These are phyloP conservation scores for Eucera pruinosa DNA, from an alignment of 2,888 invertebrate genomes.

Conservation along the genomic window DNA sequence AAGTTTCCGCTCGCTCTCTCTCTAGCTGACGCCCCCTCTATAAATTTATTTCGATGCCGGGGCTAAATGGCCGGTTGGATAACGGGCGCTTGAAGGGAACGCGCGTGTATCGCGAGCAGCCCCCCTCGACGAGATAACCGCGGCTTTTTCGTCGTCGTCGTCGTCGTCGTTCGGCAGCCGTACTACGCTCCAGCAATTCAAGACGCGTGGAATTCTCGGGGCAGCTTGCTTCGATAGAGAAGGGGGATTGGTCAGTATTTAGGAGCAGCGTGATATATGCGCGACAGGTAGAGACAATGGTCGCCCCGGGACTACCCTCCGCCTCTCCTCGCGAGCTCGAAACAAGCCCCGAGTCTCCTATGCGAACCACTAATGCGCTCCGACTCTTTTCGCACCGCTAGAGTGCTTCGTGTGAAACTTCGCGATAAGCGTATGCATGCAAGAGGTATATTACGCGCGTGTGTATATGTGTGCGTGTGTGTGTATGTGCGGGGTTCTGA, in stretches of 20 bases:
- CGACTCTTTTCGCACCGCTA: too few species aligned
- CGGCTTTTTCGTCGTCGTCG: constrained; percentile 27
- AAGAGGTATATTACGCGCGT: too few species aligned
- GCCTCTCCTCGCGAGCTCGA: too few species aligned
- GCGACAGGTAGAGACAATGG: constrained; percentile 30
- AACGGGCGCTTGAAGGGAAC: constrained; percentile 17
- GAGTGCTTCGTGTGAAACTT: not conserved
- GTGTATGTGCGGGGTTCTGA: too few species aligned
- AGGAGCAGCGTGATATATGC: constrained; percentile 22
- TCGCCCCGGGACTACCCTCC: constrained; percentile 7
- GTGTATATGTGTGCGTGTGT: too few species aligned
- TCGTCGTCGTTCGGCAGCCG: too few species aligned
- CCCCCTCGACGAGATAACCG: not conserved
- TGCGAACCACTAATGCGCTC: too few species aligned
- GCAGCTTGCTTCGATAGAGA: constrained; percentile 14
- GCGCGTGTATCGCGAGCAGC: constrained; percentile 17
- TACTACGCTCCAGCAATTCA: not conserved
- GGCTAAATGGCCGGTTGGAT: constrained; percentile 38
- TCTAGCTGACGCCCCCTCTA: not conserved
- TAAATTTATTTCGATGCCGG: constrained; percentile 42
- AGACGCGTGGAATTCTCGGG: constrained; percentile 17
- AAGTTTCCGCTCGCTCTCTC: constrained; percentile 24
- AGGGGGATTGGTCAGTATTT: constrained; percentile 23
- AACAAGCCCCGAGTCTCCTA: too few species aligned
- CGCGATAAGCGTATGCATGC: too few species aligned